phyloP scores from a whole-genome alignment of 2,888 invertebrate species.

The Nemotelus pantherinus region DNA sequence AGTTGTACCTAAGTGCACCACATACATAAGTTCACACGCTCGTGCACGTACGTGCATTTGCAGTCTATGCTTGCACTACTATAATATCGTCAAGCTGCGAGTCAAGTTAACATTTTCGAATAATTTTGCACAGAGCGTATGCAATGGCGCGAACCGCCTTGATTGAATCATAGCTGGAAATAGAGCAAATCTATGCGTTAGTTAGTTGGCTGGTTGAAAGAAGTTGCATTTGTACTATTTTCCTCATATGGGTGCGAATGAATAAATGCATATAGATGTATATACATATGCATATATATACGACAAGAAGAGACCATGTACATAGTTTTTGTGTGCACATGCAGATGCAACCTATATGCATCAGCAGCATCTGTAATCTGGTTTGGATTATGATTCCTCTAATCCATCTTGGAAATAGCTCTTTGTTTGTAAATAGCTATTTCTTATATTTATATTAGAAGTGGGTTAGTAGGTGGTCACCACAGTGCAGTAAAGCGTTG shows the following conservation, averaged over 20 bases:
- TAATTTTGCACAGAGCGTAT: not conserved
- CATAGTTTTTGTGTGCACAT: no score
- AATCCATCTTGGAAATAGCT: slow-evolving; percentile 22
- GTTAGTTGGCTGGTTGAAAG: not conserved
- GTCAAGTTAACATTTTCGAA: not conserved
- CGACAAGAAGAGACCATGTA: no score
- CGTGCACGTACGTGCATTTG: not conserved
- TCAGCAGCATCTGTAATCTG: slow-evolving; percentile 8
- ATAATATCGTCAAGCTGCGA: not conserved
- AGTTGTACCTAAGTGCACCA: not conserved
- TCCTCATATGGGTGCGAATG: not conserved
- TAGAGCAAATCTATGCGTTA: slow-evolving; percentile 9
- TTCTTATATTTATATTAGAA: slow-evolving; percentile 12
- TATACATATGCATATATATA: not conserved
- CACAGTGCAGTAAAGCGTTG: no score
- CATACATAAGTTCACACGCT: not conserved
- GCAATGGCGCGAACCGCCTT: slow-evolving; percentile 13
- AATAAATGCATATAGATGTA: not conserved
- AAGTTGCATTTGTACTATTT: not conserved
- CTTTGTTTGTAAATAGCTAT: slow-evolving; percentile 29
- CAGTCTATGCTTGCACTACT: not conserved
- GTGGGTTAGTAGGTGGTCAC: slow-evolving; percentile 27
- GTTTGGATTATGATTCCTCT: slow-evolving; percentile 8
- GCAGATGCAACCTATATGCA: slow-evolving; percentile 20
- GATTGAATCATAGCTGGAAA: slow-evolving; percentile 32